Conservation (phyloP, 2,797 vertebrate species). For the Pseudotriccus pelzelni region DNA sequence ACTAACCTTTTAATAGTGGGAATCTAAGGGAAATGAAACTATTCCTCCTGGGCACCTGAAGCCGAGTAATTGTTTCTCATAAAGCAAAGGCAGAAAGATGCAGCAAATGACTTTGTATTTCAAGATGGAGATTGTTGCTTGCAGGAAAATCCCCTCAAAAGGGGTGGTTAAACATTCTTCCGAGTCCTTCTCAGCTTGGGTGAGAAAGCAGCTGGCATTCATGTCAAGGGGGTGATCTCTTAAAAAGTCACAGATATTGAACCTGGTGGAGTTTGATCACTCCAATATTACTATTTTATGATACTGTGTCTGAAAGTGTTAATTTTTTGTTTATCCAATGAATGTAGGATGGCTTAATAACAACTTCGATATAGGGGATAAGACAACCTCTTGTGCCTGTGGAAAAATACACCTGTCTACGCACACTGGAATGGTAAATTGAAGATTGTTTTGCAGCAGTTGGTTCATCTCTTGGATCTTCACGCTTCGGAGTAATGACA, state of each 20-base stretch:
- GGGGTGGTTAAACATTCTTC: background rate
- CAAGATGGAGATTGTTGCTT: background rate
- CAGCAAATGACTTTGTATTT: background rate
- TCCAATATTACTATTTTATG: background rate
- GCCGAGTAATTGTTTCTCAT: background rate
- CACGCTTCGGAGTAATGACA: background rate
- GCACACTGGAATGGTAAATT: background rate
- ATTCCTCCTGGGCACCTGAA: background rate
- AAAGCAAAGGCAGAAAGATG: background rate
- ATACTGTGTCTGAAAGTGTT: background rate
- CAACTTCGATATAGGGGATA: background rate
- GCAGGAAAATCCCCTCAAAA: background rate
- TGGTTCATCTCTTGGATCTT: constrained; percentile 6
- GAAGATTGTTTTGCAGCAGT: constrained; percentile 21
- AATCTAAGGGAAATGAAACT: constrained; percentile 26
- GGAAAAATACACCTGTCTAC: background rate
- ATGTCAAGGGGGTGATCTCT: background rate
- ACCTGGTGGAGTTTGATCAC: background rate
- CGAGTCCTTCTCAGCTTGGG: background rate
- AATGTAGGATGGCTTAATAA: background rate
- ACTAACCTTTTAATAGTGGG: constrained; percentile 1
- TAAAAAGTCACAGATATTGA: background rate
- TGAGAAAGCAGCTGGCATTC: background rate
- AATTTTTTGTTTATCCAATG: background rate
- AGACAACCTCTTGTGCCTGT: background rate